A percentile compares a stretch with the other conserved stretches of the same genome.
Evolutionary conservation across 2,113 vertebrate species (phyloP).

Genomic region (Garra rufa): DNA sequence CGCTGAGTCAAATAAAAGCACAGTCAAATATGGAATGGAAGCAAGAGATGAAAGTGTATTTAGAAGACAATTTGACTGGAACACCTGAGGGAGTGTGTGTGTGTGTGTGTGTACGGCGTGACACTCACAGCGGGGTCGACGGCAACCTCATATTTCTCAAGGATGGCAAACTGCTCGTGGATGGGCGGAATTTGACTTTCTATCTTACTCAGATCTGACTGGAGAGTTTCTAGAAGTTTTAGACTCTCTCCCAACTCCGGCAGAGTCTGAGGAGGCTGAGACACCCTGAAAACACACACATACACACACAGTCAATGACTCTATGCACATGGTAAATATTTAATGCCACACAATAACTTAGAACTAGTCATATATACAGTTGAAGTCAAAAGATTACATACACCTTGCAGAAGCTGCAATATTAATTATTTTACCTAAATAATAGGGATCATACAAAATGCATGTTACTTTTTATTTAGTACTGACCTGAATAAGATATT

Average conservation of each 20-base stretch:
- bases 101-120: background rate
- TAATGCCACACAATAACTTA: too few species aligned
- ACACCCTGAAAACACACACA: conserved; percentile 73
- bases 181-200: conserved; percentile 83
- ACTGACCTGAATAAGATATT: too few species aligned
- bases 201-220: conserved; percentile 70
- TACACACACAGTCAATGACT: conserved; percentile 2
- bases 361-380: too few species aligned
- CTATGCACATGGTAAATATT: background rate
- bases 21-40: conserved; percentile 10
- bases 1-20: background rate
- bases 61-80: conserved; percentile 9
- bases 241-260: conserved; percentile 78
- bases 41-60: conserved; percentile 1
- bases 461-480: background rate
- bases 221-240: conserved; percentile 80
- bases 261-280: conserved; percentile 77
- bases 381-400: too few species aligned
- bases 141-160: conserved; percentile 85
- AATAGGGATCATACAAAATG: too few species aligned
- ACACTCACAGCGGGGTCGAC: conserved; percentile 77
- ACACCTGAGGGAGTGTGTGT: conserved; percentile 29
- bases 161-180: conserved; percentile 86
- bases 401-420: too few species aligned
- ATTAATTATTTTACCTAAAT: too few species aligned